Conservation (phyloP, 2,888 invertebrate species). For the Nasonia oneida region DNA sequence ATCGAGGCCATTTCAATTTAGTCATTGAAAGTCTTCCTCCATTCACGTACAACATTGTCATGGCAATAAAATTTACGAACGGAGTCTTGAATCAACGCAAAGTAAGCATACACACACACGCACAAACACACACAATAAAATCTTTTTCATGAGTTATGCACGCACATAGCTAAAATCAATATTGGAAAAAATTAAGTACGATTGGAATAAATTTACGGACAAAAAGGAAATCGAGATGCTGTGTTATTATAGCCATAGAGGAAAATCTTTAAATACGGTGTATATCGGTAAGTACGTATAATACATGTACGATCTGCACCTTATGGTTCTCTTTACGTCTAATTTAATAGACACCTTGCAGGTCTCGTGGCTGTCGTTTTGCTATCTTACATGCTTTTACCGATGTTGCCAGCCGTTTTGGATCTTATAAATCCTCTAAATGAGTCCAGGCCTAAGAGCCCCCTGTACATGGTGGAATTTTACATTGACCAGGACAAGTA, state of each 20-base stretch:
- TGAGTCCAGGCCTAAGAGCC: conserved; percentile 59
- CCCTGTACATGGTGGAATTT: conserved; percentile 61
- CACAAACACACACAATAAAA: background rate
- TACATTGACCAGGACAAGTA: conserved; percentile 63
- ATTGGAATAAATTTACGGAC: conserved; percentile 26
- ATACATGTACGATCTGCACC: background rate
- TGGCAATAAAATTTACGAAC: background rate
- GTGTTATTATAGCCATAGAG: background rate
- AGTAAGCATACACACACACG: background rate
- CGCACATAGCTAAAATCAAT: conserved; percentile 6
- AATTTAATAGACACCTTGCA: background rate
- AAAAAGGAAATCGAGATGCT: conserved; percentile 18
- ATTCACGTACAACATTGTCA: background rate
- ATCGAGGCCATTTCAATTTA: background rate
- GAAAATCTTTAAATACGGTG: conserved; percentile 9
- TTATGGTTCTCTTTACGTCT: background rate
- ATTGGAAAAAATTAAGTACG: conserved; percentile 17
- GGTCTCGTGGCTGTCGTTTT: background rate
- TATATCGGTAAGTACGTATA: conserved; percentile 7
- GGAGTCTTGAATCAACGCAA: background rate
- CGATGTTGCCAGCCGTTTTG: conserved; percentile 54
- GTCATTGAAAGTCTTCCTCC: background rate
- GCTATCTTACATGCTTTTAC: conserved; percentile 16
- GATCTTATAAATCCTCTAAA: conserved; percentile 62
- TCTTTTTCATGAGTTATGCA: background rate